Evolutionary conservation across 2,113 vertebrate species (phyloP).

Genomic region (Lepus timidus): DNA sequence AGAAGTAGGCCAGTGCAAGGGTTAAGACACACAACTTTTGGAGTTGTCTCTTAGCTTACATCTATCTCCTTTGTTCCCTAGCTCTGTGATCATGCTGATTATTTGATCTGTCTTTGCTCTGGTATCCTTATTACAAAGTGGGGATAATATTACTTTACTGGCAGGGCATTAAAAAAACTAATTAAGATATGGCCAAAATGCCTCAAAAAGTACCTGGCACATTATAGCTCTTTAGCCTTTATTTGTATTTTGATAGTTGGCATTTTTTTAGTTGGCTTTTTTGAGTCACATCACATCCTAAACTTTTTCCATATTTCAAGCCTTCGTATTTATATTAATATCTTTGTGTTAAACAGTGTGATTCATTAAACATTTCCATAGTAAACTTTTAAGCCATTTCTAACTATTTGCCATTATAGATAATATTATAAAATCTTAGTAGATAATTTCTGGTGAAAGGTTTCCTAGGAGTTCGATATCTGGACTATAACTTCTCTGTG

Average conservation of each 20-base stretch:
- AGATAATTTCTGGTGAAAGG: not conserved
- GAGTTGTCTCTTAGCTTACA: not conserved
- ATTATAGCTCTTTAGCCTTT: not conserved
- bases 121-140: not conserved
- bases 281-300: not conserved
- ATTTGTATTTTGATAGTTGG: not conserved
- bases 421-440: slow-evolving; percentile 40
- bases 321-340: not conserved
- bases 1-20: not conserved
- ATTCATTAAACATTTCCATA: not conserved
- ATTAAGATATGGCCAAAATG: not conserved
- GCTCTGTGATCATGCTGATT: not conserved
- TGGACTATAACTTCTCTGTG: not conserved
- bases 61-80: not conserved
- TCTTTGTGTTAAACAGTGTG: not conserved
- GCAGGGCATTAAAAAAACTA: not conserved
- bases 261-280: not conserved
- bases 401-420: not conserved
- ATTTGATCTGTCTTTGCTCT: not conserved
- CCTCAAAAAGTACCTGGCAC: not conserved
- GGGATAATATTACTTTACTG: not conserved
- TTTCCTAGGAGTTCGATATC: not conserved
- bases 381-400: slow-evolving; percentile 8
- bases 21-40: not conserved
- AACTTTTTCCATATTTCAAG: not conserved